Conservation (phyloP, 1,140 invertebrate genomes). For the Uloborus diversus region DNA sequence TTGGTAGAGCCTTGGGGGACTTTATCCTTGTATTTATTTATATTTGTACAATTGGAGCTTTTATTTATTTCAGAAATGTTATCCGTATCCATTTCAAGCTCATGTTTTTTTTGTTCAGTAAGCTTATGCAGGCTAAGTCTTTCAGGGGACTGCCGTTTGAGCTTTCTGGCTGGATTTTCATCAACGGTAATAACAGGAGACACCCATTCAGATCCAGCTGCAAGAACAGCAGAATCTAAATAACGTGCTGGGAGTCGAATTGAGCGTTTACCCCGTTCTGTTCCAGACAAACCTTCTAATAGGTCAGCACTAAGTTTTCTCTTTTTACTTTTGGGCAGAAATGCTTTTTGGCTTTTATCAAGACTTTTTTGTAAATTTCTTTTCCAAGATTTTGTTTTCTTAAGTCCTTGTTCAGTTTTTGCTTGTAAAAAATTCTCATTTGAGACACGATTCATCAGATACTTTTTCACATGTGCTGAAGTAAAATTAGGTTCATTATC, state of each 20-base stretch:
- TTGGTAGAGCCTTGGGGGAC: no score
- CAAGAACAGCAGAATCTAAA: conserved; percentile 41
- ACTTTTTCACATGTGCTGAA: background rate
- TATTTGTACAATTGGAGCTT: no score
- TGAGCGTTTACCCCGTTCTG: conserved; percentile 26
- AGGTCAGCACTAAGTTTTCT: no score
- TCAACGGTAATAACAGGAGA: conserved; percentile 33
- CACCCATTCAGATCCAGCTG: conserved; percentile 43
- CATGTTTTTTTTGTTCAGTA: no score
- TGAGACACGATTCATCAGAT: background rate
- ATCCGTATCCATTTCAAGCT: no score
- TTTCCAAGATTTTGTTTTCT: conserved; percentile 40
- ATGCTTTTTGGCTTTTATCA: background rate
- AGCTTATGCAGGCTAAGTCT: no score
- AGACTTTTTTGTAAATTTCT: conserved; percentile 35
- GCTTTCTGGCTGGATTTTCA: background rate
- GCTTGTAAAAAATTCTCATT: conserved; percentile 6
- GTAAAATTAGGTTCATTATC: conserved; percentile 6
- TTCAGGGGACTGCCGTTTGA: background rate
- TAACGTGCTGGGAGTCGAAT: conserved; percentile 42
- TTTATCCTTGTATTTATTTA: no score
- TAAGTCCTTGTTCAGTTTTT: background rate
- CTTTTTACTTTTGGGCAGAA: background rate
- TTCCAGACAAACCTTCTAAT: no score
- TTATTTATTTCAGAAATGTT: no score